phyloP scores from a whole-genome alignment of 2,797 vertebrate genomes.

The Lindbergichthys nudifrons region DNA sequence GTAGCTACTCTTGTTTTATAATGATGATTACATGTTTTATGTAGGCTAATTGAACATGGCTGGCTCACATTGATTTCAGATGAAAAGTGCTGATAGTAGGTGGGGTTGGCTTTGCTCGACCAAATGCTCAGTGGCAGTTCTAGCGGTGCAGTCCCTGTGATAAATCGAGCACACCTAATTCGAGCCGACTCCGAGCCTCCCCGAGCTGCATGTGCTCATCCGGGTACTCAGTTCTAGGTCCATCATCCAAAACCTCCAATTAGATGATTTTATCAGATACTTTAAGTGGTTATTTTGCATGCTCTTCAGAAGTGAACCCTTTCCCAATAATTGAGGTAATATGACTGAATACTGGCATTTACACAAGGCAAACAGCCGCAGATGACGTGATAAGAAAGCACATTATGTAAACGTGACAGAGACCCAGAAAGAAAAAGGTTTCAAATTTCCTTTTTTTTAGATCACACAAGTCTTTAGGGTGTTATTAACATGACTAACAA shows the following conservation, averaged over 20 bases:
- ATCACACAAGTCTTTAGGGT: too few relatives aligned
- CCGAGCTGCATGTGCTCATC: conserved; percentile 75
- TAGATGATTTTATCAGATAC: neutral
- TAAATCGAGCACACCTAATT: conserved; percentile 31
- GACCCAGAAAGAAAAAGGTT: too few relatives aligned
- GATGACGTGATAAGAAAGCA: conserved; percentile 19
- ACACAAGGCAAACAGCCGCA: fast-evolving
- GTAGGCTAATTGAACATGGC: conserved; percentile 28
- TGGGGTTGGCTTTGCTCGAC: conserved; percentile 1
- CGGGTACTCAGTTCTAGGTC: conserved; percentile 64
- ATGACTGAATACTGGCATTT: fast-evolving
- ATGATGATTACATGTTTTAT: conserved; percentile 30
- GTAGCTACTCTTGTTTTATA: too few relatives aligned
- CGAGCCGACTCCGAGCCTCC: conserved; percentile 5
- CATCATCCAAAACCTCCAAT: neutral
- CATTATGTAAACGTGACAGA: conserved; percentile 70
- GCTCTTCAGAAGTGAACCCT: fast-evolving
- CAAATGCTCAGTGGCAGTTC: neutral
- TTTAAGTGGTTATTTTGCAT: fast-evolving
- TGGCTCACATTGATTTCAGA: conserved; percentile 6
- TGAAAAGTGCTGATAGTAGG: neutral
- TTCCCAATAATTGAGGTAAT: fast-evolving
- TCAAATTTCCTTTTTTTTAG: too few relatives aligned
- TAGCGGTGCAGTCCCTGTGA: fast-evolving
- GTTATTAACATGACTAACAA: too few relatives aligned